A percentile compares a stretch with the other conserved stretches of the same genome.
phyloP scores from a whole-genome alignment of 2,888 invertebrate species.

The Dyspetes luteomarginatus region DNA sequence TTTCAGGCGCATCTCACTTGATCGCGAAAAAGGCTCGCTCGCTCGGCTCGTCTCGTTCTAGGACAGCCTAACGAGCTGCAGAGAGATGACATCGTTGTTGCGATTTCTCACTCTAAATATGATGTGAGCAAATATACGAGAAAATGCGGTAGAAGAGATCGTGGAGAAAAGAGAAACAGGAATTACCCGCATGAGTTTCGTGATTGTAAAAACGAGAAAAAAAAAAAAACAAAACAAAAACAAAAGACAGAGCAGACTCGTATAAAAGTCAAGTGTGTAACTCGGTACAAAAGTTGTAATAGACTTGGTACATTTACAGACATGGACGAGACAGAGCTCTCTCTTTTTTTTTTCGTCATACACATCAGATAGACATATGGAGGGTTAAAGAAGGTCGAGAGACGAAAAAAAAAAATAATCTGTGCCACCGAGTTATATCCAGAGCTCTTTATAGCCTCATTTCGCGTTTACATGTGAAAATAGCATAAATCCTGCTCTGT shows the following conservation, averaged over 20 bases:
- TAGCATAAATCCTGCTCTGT: background rate
- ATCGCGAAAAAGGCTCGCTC: constrained; percentile 15
- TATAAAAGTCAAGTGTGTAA: constrained; percentile 22
- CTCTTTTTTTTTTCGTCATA: constrained; percentile 23
- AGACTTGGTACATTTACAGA: constrained; percentile 15
- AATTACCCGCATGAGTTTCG: constrained; percentile 51
- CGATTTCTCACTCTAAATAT: constrained; percentile 69
- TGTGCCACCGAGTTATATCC: constrained; percentile 42
- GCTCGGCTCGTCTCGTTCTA: constrained; percentile 73
- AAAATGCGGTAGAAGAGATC: background rate
- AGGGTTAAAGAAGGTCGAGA: constrained; percentile 56
- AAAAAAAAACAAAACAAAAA: background rate
- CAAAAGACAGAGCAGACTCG: background rate
- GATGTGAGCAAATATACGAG: constrained; percentile 6
- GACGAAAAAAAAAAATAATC: constrained; percentile 38
- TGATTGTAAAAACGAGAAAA: constrained; percentile 18
- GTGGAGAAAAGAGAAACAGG: constrained; percentile 15
- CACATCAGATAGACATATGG: constrained; percentile 15
- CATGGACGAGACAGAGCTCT: constrained; percentile 25
- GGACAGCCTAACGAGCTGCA: constrained; percentile 75
- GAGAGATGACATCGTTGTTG: constrained; percentile 74
- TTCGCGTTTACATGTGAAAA: constrained; percentile 39
- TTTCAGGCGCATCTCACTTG: constrained; percentile 31
- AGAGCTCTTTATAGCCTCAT: constrained; percentile 37
- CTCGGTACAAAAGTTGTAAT: constrained; percentile 1